phyloP scores from a whole-genome alignment of 2,113 vertebrate genomes.

The Propithecus coquereli region DNA sequence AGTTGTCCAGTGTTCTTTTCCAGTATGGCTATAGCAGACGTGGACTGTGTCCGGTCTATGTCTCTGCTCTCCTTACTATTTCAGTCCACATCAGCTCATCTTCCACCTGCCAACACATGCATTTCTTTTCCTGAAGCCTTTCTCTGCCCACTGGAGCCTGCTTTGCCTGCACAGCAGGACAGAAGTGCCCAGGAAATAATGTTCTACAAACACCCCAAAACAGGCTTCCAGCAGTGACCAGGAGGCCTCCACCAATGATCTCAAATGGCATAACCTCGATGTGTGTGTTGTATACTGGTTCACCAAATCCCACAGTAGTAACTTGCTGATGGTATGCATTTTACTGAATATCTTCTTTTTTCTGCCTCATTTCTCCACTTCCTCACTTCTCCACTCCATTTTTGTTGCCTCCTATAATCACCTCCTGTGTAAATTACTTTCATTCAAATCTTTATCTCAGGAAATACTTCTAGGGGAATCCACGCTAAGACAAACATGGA shows the following conservation, averaged over 20 bases:
- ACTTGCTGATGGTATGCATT: background rate
- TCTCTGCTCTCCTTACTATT: background rate
- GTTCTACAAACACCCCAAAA: background rate
- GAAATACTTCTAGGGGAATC: background rate
- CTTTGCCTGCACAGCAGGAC: background rate
- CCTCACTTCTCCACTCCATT: background rate
- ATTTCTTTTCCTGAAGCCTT: background rate
- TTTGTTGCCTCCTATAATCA: background rate
- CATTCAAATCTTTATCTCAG: background rate
- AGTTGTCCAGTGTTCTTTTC: background rate
- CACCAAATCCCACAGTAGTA: background rate
- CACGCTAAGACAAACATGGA: background rate
- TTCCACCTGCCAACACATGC: background rate
- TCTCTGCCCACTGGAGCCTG: background rate
- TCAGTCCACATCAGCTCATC: background rate
- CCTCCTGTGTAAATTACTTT: background rate
- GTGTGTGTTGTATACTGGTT: background rate
- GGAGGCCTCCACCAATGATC: background rate
- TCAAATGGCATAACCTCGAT: background rate
- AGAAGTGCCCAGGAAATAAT: background rate
- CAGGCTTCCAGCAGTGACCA: background rate
- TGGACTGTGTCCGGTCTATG: accelerated
- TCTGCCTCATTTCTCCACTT: background rate
- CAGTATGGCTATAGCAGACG: background rate
- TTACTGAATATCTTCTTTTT: background rate